These are phyloP conservation scores for Lasioglossum vierecki DNA, from an alignment of 2,888 invertebrate species.

Conservation along the genomic window DNA sequence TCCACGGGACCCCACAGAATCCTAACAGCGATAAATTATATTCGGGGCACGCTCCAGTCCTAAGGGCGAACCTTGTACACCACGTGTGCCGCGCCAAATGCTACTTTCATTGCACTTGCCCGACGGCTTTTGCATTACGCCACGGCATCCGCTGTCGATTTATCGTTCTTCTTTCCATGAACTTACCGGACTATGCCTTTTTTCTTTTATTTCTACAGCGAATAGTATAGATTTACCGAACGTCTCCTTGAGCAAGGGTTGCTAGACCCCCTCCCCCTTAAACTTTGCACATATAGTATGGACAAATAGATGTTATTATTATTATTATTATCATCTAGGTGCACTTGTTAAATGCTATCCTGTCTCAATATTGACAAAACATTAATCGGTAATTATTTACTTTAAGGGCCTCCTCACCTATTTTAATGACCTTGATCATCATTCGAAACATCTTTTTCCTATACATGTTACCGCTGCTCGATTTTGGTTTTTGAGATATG, in stretches of 20 bases:
- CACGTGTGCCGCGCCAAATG: slow-evolving; percentile 77
- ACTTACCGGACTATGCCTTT: slow-evolving; percentile 28
- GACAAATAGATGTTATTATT: background rate
- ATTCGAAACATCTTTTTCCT: too few species aligned
- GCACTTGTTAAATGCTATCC: too few species aligned
- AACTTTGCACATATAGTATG: background rate
- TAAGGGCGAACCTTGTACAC: slow-evolving; percentile 59
- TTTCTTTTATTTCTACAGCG: background rate
- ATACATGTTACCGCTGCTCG: too few species aligned
- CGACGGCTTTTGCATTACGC: slow-evolving; percentile 75
- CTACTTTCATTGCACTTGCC: slow-evolving; percentile 81
- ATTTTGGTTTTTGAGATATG: too few species aligned
- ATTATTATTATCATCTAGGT: too few species aligned
- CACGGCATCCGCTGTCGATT: slow-evolving; percentile 62
- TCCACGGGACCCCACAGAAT: slow-evolving; percentile 69
- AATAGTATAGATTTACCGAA: slow-evolving; percentile 2
- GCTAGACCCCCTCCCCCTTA: background rate
- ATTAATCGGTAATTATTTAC: too few species aligned
- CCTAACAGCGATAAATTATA: slow-evolving; percentile 79
- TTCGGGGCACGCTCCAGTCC: slow-evolving; percentile 78
- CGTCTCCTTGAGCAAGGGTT: background rate
- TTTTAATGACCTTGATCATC: too few species aligned
- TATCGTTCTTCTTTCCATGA: slow-evolving; percentile 72
- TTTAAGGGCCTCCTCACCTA: too few species aligned
- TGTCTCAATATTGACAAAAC: too few species aligned